phyloP scores from a whole-genome alignment of 2,113 vertebrate species.

The Pluvianellus socialis region DNA sequence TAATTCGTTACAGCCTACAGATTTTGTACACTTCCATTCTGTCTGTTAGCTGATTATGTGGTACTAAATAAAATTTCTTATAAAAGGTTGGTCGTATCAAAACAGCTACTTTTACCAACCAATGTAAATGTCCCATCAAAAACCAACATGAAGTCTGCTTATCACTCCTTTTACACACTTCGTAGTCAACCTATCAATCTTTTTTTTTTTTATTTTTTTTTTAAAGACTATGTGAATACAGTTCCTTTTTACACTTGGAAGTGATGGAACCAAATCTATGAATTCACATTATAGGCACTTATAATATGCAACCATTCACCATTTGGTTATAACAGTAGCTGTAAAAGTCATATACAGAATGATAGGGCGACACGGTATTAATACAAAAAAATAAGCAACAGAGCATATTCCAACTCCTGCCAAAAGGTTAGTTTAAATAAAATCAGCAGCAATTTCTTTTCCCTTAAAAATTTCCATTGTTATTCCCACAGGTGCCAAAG shows the following conservation, averaged over 20 bases:
- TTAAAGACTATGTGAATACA: background rate
- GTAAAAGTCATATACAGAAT: background rate
- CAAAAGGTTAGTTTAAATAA: conserved; percentile 46
- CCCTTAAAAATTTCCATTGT: conserved; percentile 11
- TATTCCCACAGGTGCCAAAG: background rate
- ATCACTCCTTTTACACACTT: background rate
- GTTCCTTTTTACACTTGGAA: background rate
- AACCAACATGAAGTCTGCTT: background rate
- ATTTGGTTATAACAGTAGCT: background rate
- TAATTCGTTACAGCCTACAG: background rate
- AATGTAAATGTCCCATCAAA: background rate
- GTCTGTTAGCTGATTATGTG: background rate
- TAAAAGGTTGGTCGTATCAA: background rate
- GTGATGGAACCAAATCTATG: background rate
- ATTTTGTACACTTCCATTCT: background rate
- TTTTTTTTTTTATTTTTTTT: background rate
- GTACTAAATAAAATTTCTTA: background rate
- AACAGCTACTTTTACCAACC: background rate
- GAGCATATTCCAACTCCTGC: background rate
- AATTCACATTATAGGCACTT: background rate
- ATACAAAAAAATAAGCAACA: background rate
- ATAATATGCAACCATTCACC: background rate
- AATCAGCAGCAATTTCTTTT: conserved; percentile 52
- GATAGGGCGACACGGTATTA: background rate
- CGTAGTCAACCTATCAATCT: background rate